Conservation (phyloP, 2,113 vertebrate genomes). For the Pyrgilauda ruficollis region DNA sequence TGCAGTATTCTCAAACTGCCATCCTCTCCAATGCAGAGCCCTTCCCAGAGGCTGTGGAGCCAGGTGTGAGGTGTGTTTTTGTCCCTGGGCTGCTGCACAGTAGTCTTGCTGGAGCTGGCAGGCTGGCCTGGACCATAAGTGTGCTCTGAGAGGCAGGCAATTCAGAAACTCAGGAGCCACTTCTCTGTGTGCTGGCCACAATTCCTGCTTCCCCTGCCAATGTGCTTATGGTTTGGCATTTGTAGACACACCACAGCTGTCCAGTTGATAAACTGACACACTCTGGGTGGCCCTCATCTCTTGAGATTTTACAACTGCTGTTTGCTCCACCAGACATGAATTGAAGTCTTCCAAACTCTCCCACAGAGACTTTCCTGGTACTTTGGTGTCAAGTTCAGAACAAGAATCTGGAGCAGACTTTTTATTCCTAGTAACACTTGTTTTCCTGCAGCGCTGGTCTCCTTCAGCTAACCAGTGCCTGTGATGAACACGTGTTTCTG, state of each 20-base stretch:
- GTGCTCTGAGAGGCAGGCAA: slow-evolving; percentile 45
- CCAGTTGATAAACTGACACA: slow-evolving; percentile 70
- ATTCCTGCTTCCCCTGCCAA: slow-evolving; percentile 57
- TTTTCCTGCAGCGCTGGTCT: neutral
- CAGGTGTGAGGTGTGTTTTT: neutral
- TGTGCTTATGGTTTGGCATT: slow-evolving; percentile 70
- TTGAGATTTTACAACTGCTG: slow-evolving; percentile 69
- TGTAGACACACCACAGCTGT: slow-evolving; percentile 64
- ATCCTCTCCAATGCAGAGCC: neutral
- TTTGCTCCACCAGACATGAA: slow-evolving; percentile 43
- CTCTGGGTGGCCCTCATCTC: slow-evolving; percentile 68
- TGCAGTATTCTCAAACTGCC: neutral
- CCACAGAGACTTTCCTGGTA: slow-evolving; percentile 55
- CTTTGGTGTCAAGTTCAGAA: slow-evolving; percentile 39
- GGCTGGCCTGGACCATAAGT: neutral
- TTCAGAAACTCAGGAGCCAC: slow-evolving; percentile 65
- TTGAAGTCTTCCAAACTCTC: slow-evolving; percentile 57
- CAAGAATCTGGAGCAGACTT: neutral
- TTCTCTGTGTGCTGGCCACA: slow-evolving; percentile 61
- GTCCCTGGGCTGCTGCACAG: neutral
- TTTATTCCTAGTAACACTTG: slow-evolving; percentile 31
- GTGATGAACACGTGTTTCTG: neutral
- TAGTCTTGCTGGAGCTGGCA: neutral
- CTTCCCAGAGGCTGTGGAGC: neutral
- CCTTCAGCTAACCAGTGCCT: neutral